Conservation (phyloP, 1,140 invertebrate species). For the Drosophila lini region DNA sequence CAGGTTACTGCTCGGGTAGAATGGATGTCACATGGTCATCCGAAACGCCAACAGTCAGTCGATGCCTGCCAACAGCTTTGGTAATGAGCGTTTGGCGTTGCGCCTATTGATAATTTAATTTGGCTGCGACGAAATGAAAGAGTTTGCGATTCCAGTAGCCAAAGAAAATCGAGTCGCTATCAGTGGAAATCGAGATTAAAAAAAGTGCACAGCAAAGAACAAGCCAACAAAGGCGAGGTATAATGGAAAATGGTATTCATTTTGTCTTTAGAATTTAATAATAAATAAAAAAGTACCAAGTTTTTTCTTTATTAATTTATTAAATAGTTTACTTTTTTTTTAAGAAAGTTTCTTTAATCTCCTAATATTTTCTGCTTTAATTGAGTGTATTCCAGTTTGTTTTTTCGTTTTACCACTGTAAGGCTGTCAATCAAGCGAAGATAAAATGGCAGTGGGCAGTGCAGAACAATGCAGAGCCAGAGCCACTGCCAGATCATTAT, state of each 20-base stretch:
- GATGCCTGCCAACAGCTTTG: conserved; percentile 23
- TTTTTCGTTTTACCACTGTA: neutral
- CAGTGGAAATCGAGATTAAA: neutral
- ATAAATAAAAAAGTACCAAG: neutral
- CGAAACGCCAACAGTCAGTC: conserved; percentile 31
- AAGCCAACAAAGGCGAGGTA: too few species aligned
- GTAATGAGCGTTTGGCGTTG: conserved; percentile 34
- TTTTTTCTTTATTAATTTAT: neutral
- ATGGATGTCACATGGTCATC: conserved; percentile 60
- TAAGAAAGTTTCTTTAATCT: neutral
- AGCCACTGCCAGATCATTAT: conserved; percentile 8
- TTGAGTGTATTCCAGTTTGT: neutral
- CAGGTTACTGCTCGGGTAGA: neutral
- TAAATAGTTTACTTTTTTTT: neutral
- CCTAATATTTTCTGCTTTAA: neutral
- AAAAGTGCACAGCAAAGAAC: neutral
- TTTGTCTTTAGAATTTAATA: too few species aligned
- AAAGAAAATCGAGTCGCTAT: conserved; percentile 10
- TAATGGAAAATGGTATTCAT: rapidly evolving
- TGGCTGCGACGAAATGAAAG: neutral
- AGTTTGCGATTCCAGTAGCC: conserved; percentile 1
- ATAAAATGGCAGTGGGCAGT: conserved; percentile 14
- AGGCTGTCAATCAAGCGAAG: conserved; percentile 8
- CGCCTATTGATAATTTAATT: conserved; percentile 18
- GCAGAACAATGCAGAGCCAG: neutral